phyloP scores from a whole-genome alignment of 1,140 invertebrate genomes.

The Cydia amplana region DNA sequence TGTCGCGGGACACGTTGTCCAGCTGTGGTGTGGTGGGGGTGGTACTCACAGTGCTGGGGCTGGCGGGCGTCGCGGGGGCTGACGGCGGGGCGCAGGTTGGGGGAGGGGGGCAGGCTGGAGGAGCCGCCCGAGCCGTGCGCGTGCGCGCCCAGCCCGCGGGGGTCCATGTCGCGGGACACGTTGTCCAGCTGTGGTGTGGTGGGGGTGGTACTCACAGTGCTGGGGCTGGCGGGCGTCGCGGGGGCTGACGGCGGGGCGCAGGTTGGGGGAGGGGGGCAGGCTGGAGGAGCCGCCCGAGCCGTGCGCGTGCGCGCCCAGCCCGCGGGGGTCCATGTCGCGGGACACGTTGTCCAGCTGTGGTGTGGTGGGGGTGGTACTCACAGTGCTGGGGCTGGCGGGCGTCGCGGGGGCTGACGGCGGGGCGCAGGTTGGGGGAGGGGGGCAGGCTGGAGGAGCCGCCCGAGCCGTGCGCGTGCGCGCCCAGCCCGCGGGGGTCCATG shows the following conservation, averaged over 20 bases:
- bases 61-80: slow-evolving; percentile 44
- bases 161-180: slow-evolving; percentile 52
- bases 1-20: slow-evolving; percentile 56
- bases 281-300: slow-evolving; percentile 62
- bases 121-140: slow-evolving; percentile 55
- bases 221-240: slow-evolving; percentile 47
- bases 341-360: slow-evolving; percentile 56
- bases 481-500: slow-evolving; percentile 39
- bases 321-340: slow-evolving; percentile 45
- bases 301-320: slow-evolving; percentile 36
- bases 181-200: slow-evolving; percentile 53
- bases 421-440: slow-evolving; percentile 79
- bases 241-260: slow-evolving; percentile 51
- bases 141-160: slow-evolving; percentile 32
- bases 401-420: slow-evolving; percentile 41
- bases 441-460: slow-evolving; percentile 73
- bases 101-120: slow-evolving; percentile 79
- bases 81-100: slow-evolving; percentile 70
- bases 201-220: slow-evolving; percentile 40
- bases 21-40: slow-evolving; percentile 40
- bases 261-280: slow-evolving; percentile 81
- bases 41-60: slow-evolving; percentile 46
- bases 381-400: slow-evolving; percentile 47
- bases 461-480: slow-evolving; percentile 45
- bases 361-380: slow-evolving; percentile 38